Percentiles rank a stretch among this genome's conserved stretches.
Evolutionary conservation across 2,113 vertebrate species (phyloP).

Genomic region (Eublepharis macularius): DNA sequence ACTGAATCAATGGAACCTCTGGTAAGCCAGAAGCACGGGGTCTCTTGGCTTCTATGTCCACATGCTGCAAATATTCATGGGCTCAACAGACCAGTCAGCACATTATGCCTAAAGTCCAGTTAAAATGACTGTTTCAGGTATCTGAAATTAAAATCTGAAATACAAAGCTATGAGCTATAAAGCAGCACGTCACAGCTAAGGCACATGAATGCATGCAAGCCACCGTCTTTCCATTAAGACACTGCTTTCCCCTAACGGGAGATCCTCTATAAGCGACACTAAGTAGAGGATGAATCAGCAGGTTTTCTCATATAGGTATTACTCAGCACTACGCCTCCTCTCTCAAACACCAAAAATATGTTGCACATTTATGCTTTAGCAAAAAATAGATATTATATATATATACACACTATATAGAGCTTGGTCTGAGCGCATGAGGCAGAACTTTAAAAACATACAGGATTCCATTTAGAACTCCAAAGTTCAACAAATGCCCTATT

Average conservation of each 20-base stretch:
- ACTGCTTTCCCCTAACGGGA: conserved; percentile 47
- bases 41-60: conserved; percentile 35
- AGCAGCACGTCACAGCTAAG: conserved; percentile 80
- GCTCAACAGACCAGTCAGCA: conserved; percentile 68
- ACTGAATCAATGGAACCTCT: conserved; percentile 43
- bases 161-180: conserved; percentile 69
- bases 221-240: conserved; percentile 69
- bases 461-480: conserved; percentile 83
- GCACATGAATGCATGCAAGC: conserved; percentile 77
- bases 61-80: conserved; percentile 45
- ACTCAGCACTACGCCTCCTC: conserved; percentile 68
- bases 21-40: conserved; percentile 31
- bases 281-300: conserved; percentile 63
- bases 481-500: conserved; percentile 86
- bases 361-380: conserved; percentile 69
- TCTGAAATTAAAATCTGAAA: conserved; percentile 63
- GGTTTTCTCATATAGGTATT: conserved; percentile 40
- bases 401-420: conserved; percentile 55
- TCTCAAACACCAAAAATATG: conserved; percentile 70
- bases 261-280: conserved; percentile 58
- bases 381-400: conserved; percentile 41
- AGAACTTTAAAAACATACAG: conserved; percentile 80
- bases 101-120: conserved; percentile 70
- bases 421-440: conserved; percentile 76
- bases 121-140: conserved; percentile 61